Evolutionary conservation across 2,888 invertebrate genomes (phyloP), one percentile per base, ranked within the genome.

Genomic region (Agriopis marginaria): DNA sequence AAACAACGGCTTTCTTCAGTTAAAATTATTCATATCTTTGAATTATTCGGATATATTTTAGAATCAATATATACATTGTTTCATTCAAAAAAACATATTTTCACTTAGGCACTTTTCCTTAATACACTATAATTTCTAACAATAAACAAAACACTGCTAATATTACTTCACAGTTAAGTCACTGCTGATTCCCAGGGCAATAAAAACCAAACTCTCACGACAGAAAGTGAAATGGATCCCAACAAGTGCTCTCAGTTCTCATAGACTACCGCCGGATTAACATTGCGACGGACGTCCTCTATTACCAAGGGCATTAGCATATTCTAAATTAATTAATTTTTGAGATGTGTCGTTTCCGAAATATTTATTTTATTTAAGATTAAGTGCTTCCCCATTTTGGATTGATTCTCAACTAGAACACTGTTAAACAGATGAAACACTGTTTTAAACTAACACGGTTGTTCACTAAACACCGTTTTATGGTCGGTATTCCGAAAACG

Each of bases 241-340:
- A 49, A 50, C 42, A 55, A 55, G 61, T 70, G 66, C 74, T 75
- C 76, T 61, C 71, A 71, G 64, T 80, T 83, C 81, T 75, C 77
- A 81, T 77, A 76, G 75, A 70, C 71, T 79, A 80, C 75, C 77
- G 74, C 76, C 77, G 77, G 68, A 49, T 49, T 14, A 73, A 54
- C 66, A 69, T 75, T 76, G 77, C 78, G 83, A 81, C 91, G 91
- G 91, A 92, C 83, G 85, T 92, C 91, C 90, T 89, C 86, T 82
- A 82, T 86, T 85, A 81, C 78, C 76, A 78, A 77, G 61, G 72
- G 77, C 74, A 89, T 90, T 88, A 85, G 75, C 89, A 91, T 91
- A 89, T 3, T 54, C 51, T 50, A 49, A 73, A 55, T 50, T 74
- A 55, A 53, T 74, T 63, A 68, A 72, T 68, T 67, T 47, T 45